Evolutionary conservation across 2,113 vertebrate species (phyloP).

Genomic region (Elephas maximus): DNA sequence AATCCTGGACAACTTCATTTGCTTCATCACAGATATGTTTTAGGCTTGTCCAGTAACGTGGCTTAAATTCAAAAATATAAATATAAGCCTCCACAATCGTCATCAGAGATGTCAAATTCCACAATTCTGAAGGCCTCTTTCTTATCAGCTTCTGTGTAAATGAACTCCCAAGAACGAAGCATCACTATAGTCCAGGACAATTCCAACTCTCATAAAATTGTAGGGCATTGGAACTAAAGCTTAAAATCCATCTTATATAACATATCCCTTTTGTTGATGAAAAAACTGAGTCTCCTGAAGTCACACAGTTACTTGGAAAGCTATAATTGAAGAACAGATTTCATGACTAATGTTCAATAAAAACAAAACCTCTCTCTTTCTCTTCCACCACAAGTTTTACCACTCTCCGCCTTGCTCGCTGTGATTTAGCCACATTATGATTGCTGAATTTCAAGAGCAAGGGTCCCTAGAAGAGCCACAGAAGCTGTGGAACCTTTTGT

Average conservation of each 20-base stretch:
- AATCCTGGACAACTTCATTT: neutral
- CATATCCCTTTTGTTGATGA: neutral
- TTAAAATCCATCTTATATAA: constrained; percentile 27
- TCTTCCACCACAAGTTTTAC: neutral
- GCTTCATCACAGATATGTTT: neutral
- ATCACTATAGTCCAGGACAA: neutral
- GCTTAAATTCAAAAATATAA: neutral
- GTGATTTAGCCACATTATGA: neutral
- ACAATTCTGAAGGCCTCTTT: neutral
- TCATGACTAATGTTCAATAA: neutral
- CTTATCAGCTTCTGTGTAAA: neutral
- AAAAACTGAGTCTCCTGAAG: neutral
- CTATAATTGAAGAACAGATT: neutral
- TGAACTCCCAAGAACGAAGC: neutral
- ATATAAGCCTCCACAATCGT: neutral
- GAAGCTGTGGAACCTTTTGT: neutral
- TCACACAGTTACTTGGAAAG: neutral
- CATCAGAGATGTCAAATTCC: neutral
- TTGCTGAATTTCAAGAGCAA: neutral
- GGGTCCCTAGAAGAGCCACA: neutral
- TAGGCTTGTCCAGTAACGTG: neutral
- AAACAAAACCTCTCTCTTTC: neutral
- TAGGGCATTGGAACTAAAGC: neutral
- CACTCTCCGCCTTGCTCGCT: neutral
- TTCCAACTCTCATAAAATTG: constrained; percentile 3